Percentiles rank a stretch among this genome's conserved stretches.
Conservation (phyloP, 2,888 invertebrate species). For the Seira musarum region DNA sequence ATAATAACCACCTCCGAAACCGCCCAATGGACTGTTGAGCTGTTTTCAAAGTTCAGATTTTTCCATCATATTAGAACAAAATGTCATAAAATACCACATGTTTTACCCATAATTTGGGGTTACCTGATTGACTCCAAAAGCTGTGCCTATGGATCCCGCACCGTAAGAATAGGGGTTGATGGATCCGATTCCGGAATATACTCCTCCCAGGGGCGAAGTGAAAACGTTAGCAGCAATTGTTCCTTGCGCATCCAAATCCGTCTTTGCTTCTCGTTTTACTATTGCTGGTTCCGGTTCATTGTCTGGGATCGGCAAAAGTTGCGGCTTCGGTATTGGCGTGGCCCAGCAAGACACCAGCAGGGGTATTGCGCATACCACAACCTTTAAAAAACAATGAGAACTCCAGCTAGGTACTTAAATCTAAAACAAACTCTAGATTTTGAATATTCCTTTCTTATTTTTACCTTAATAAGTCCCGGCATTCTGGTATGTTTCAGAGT, state of each 20-base stretch:
- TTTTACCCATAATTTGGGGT: too few relatives aligned
- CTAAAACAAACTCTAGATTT: too few relatives aligned
- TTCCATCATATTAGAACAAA: too few relatives aligned
- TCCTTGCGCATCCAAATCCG: slow-evolving; percentile 37
- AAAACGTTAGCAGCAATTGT: slow-evolving; percentile 54
- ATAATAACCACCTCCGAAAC: slow-evolving; percentile 24
- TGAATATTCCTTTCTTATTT: too few relatives aligned
- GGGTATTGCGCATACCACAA: too few relatives aligned
- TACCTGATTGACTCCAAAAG: slow-evolving; percentile 48
- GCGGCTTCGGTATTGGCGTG: slow-evolving; percentile 20
- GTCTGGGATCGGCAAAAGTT: slow-evolving; percentile 34
- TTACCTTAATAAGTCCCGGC: too few relatives aligned
- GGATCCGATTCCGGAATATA: slow-evolving; percentile 25
- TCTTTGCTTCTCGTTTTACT: slow-evolving; percentile 35
- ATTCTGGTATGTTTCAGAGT: too few relatives aligned
- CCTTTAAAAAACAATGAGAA: too few relatives aligned
- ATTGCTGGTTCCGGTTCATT: slow-evolving; percentile 59
- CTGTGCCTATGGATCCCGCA: slow-evolving; percentile 35
- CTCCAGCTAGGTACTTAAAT: too few relatives aligned
- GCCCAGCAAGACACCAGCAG: too few relatives aligned
- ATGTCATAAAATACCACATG: too few relatives aligned
- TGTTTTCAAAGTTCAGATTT: too few relatives aligned
- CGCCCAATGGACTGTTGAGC: slow-evolving; percentile 27
- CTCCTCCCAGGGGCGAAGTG: slow-evolving; percentile 52
- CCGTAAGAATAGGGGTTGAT: slow-evolving; percentile 48